Evolutionary conservation across 2,797 vertebrate species (phyloP), one percentile per base, ranked within the genome.

Genomic region (Gobio occitaniae): DNA sequence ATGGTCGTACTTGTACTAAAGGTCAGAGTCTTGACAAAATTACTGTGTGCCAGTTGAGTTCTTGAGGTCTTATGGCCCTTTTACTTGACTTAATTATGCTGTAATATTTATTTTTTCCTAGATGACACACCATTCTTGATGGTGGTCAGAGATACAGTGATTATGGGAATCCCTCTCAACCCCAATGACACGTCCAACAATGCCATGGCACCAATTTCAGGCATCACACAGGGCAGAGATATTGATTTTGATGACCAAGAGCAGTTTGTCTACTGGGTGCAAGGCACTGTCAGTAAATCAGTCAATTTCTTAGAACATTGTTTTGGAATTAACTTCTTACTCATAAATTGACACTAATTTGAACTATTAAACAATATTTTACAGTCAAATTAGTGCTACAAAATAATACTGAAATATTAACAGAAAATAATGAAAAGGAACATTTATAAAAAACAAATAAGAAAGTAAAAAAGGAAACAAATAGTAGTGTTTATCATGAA

Each of bases 1-100:
- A 99, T 92, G 91, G 92, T 59, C 91, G 93, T 71, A 97, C 95
- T 80, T 99, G 98, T 81, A 86, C 95, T 76, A 95, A 93, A 97
- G 97, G 98, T 98, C n/a, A 56, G 50, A 32, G 8, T 83, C 15
- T 19, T 75, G 32, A 41, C 61, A 66, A 66, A 76, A 65, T 50
- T 0, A 36, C 13, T 32, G 25, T 44, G 19, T 75, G 44, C 29
- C 63, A 52, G 16, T 54, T 75, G 15, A 81, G 19, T 36, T 63
- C 1, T 61, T 21, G 29, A 50, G 41, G 6, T 63, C 9, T 52
- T 76, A 69, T 70, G 5, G 6, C 17, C 21, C 21, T 63, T 70
- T 32, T 71, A 47, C 72, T 81, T 7, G 66, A 59, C 78, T 86
- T 44, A 16, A 76, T 71, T 79, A 59, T 16, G 4, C n/a, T 87